These are phyloP conservation scores for Delphinus delphis DNA, from an alignment of 2,113 vertebrate species.

Conservation along the genomic window DNA sequence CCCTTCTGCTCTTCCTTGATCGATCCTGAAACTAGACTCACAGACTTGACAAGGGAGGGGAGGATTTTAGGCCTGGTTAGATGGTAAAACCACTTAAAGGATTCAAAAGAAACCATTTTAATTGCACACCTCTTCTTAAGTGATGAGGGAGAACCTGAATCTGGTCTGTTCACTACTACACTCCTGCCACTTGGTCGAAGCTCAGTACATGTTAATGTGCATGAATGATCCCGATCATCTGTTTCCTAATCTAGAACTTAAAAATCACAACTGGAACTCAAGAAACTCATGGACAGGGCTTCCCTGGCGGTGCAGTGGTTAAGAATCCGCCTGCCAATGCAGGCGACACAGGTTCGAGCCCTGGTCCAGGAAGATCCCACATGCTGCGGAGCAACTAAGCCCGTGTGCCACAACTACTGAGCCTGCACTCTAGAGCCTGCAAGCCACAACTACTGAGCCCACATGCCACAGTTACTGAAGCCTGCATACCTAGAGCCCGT, in stretches of 20 bases:
- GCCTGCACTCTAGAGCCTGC: no score
- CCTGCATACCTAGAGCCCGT: no score
- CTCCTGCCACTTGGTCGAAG: neutral
- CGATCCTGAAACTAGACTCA: neutral
- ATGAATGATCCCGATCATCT: neutral
- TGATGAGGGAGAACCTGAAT: neutral
- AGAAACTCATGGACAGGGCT: neutral
- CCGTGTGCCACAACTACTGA: no score
- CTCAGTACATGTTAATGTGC: neutral
- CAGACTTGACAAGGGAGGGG: neutral
- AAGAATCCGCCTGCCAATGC: no score
- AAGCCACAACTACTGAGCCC: no score
- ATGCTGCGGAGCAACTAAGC: no score
- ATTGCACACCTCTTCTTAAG: neutral
- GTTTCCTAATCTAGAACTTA: neutral
- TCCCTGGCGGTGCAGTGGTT: no score
- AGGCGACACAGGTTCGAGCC: no score
- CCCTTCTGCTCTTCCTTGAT: neutral
- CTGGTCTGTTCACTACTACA: neutral
- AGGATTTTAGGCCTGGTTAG: neutral
- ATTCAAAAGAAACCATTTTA: neutral
- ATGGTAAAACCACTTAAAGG: neutral
- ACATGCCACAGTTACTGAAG: no score
- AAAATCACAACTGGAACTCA: neutral
- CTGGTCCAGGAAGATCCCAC: no score